These are phyloP conservation scores for Chloebia gouldiae DNA, from an alignment of 2,113 vertebrate species.

Conservation along the genomic window DNA sequence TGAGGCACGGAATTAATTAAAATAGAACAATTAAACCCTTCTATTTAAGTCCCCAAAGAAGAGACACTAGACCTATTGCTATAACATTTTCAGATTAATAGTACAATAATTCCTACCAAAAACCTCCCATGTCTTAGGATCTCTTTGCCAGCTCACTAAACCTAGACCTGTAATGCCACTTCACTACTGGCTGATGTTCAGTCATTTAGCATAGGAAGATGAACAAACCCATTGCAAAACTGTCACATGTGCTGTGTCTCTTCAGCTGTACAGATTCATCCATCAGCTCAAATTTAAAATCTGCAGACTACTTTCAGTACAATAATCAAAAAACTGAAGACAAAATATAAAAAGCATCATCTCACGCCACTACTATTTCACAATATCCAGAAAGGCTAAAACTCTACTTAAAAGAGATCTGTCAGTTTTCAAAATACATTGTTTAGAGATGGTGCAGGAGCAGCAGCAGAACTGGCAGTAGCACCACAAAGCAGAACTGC, in stretches of 20 bases:
- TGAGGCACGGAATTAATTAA: not conserved
- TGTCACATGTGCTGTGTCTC: not conserved
- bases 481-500: not conserved
- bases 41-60: not conserved
- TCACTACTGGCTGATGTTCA: not conserved
- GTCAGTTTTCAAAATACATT: not conserved
- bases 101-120: not conserved
- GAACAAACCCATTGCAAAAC: not conserved
- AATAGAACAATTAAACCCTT: not conserved
- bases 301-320: not conserved
- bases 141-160: not conserved
- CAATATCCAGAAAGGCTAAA: not conserved
- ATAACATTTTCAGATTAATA: not conserved
- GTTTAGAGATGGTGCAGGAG: not conserved
- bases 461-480: not conserved
- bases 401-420: not conserved
- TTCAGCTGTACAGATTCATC: not conserved
- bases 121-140: not conserved
- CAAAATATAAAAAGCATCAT: not conserved
- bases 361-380: not conserved
- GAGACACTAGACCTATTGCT: not conserved
- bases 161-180: not conserved
- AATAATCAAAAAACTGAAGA: not conserved
- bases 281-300: not conserved
- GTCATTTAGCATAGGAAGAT: not conserved